Conservation (phyloP, 2,113 vertebrate species). For the Phaetusa simplex region DNA sequence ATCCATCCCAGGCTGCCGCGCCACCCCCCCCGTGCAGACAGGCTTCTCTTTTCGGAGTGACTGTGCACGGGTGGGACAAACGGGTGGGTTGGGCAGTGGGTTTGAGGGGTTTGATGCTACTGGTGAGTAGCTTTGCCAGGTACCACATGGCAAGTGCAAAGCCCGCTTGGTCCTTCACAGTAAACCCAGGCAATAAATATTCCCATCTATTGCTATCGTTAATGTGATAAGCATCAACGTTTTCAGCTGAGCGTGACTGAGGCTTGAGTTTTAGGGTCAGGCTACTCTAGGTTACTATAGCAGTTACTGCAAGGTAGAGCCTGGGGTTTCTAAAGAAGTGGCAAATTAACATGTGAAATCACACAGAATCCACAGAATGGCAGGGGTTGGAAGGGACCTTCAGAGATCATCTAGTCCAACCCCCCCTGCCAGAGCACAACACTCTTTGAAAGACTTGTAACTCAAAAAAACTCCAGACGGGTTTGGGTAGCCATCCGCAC, state of each 20-base stretch:
- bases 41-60: background rate
- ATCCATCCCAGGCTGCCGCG: background rate
- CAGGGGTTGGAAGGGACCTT: background rate
- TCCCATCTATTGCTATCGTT: background rate
- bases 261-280: background rate
- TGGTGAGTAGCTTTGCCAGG: background rate
- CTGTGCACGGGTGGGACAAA: background rate
- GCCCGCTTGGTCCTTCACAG: background rate
- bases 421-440: background rate
- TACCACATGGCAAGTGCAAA: accelerated
- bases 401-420: background rate
- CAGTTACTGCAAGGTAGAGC: background rate
- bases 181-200: background rate
- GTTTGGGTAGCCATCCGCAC: background rate
- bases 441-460: background rate
- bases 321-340: background rate
- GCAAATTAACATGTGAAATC: background rate
- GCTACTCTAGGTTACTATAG: background rate
- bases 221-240: accelerated
- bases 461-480: background rate
- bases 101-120: background rate
- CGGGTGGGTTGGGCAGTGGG: accelerated
- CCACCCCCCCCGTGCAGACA: background rate
- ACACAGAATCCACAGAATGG: background rate
- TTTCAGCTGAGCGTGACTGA: background rate